phyloP scores from a whole-genome alignment of 1,140 invertebrate species.

The Drosophila navojoa region DNA sequence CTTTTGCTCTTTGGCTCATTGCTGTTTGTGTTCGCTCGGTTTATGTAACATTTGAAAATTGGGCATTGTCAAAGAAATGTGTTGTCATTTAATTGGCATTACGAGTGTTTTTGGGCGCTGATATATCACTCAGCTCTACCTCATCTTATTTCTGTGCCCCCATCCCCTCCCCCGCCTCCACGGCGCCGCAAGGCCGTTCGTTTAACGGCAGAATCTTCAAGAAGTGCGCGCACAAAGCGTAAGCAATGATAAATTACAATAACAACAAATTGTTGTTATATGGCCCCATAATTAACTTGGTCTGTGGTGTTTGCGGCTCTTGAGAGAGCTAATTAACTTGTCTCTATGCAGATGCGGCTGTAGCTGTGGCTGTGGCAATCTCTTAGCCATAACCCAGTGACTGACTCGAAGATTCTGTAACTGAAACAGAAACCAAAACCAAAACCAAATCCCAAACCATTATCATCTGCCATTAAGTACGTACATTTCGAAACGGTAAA shows the following conservation, averaged over 20 bases:
- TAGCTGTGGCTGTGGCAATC: slow-evolving; percentile 35
- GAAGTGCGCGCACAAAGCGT: slow-evolving; percentile 72
- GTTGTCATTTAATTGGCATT: slow-evolving; percentile 67
- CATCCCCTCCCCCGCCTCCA: too few relatives aligned
- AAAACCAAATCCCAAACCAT: background rate
- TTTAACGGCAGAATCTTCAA: slow-evolving; percentile 53
- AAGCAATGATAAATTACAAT: slow-evolving; percentile 77
- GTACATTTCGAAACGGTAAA: slow-evolving; percentile 17
- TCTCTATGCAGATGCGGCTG: slow-evolving; percentile 23
- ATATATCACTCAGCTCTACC: background rate
- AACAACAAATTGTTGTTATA: slow-evolving; percentile 45
- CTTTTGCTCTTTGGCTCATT: slow-evolving; percentile 63
- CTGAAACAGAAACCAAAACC: slow-evolving; percentile 18
- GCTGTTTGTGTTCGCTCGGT: slow-evolving; percentile 15
- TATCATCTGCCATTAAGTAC: slow-evolving; percentile 13
- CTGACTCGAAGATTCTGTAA: slow-evolving; percentile 68
- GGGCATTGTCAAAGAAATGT: slow-evolving; percentile 51
- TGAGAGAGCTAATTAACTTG: slow-evolving; percentile 69
- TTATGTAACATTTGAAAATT: slow-evolving; percentile 59
- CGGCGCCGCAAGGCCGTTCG: slow-evolving; percentile 25
- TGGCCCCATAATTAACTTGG: slow-evolving; percentile 60
- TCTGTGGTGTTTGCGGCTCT: slow-evolving; percentile 26
- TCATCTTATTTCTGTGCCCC: too few relatives aligned
- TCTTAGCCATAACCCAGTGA: slow-evolving; percentile 69
- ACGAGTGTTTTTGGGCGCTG: slow-evolving; percentile 42